Conservation (phyloP, 2,113 vertebrate species). For the Caracal caracal region DNA sequence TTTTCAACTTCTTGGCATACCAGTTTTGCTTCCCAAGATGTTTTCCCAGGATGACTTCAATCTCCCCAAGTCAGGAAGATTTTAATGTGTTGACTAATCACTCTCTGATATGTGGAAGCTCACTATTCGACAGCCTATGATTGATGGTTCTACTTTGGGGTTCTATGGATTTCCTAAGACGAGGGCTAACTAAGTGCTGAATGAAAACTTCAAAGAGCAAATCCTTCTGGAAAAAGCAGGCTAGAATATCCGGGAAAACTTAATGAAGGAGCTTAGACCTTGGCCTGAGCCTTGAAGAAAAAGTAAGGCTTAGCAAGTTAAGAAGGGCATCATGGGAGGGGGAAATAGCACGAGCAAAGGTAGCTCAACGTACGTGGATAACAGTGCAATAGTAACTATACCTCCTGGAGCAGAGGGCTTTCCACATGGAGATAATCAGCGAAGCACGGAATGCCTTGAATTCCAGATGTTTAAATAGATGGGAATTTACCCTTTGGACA, state of each 20-base stretch:
- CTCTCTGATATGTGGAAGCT: not conserved
- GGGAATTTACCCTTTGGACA: not conserved
- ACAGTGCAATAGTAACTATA: not conserved
- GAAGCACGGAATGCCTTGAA: not conserved
- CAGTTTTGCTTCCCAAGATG: not conserved
- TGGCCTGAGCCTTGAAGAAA: not conserved
- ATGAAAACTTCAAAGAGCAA: not conserved
- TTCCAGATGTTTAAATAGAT: not conserved
- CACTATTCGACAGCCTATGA: not conserved
- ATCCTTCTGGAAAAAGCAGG: not conserved
- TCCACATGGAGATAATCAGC: not conserved
- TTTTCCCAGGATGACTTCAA: not conserved
- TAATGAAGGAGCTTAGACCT: not conserved
- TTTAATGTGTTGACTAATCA: not conserved
- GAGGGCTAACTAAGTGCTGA: not conserved
- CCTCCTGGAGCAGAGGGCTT: not conserved
- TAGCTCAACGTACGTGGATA: not conserved
- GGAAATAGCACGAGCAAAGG: not conserved
- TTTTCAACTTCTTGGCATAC: not conserved
- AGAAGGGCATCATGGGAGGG: not conserved
- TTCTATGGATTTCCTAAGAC: not conserved
- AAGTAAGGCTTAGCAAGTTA: not conserved
- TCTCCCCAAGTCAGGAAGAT: not conserved
- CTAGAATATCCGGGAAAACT: not conserved
- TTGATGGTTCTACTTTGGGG: not conserved